Conservation (phyloP, 2,888 invertebrate species). For the Glyphotaelius pellucidus region DNA sequence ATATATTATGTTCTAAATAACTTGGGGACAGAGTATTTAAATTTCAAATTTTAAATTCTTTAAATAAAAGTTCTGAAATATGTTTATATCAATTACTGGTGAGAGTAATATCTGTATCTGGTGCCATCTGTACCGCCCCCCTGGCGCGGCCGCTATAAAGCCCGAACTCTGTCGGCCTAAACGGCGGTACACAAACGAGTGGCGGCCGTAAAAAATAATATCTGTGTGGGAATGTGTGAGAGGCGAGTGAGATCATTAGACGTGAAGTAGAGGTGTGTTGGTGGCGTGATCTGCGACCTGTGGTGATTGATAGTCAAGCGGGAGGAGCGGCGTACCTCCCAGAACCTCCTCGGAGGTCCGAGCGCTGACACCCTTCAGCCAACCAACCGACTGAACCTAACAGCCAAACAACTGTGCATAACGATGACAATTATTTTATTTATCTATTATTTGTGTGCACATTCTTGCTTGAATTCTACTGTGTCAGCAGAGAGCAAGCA, state of each 20-base stretch:
- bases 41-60: no score
- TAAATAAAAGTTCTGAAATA: no score
- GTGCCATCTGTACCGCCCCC: background rate
- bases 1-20: no score
- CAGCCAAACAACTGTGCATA: no score
- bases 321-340: conserved; percentile 47
- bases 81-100: background rate
- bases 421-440: no score
- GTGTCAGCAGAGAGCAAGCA: no score
- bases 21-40: no score
- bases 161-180: conserved; percentile 51
- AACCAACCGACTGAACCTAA: background rate
- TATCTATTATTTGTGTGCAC: no score
- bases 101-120: background rate
- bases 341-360: conserved; percentile 48
- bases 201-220: conserved; percentile 50
- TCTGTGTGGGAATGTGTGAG: conserved; percentile 56
- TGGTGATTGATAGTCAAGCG: conserved; percentile 47
- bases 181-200: conserved; percentile 56
- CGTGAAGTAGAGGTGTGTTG: conserved; percentile 32
- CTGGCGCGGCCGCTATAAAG: conserved; percentile 50
- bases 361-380: conserved; percentile 14
- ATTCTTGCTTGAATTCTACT: no score
- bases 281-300: conserved; percentile 48
- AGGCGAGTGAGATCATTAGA: conserved; percentile 52